Conservation (phyloP, 2,797 vertebrate species). For the Propithecus deckenii region DNA sequence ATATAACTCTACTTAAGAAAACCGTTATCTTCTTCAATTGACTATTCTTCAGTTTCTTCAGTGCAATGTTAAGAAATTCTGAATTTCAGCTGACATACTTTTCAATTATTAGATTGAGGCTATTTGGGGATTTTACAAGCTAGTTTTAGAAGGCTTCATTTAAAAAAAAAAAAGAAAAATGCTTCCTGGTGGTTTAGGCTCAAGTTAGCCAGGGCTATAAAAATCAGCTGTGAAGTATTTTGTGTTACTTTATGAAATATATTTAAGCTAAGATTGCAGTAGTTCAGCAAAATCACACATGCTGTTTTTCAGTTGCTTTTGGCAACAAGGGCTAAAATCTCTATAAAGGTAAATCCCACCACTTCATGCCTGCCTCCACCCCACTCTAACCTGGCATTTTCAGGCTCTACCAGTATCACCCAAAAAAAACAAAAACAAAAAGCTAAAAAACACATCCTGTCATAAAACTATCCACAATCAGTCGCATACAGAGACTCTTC, state of each 20-base stretch:
- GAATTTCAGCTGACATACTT: conserved; percentile 46
- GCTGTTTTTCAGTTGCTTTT: conserved; percentile 17
- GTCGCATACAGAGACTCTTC: neutral
- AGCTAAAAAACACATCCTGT: neutral
- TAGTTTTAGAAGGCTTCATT: conserved; percentile 46
- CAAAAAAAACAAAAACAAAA: neutral
- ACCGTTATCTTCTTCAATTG: conserved; percentile 23
- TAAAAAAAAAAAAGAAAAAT: neutral
- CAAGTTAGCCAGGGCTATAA: conserved; percentile 43
- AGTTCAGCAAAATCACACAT: conserved; percentile 50
- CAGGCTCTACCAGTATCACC: neutral
- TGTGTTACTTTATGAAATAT: conserved; percentile 56
- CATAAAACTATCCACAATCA: neutral
- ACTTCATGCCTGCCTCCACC: neutral
- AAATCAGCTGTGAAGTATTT: conserved; percentile 54
- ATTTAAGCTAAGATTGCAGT: conserved; percentile 47
- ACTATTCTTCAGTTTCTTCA: conserved; percentile 47
- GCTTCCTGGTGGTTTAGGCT: conserved; percentile 30
- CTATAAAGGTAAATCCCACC: conserved; percentile 29
- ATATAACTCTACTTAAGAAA: conserved; percentile 43
- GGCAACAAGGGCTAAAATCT: conserved; percentile 41
- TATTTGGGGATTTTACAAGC: conserved; percentile 41
- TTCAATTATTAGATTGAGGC: conserved; percentile 49
- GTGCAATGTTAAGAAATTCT: conserved; percentile 54
- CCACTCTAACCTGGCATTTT: conserved; percentile 22